Conservation (phyloP, 2,113 vertebrate species). For the Scomber scombrus region DNA sequence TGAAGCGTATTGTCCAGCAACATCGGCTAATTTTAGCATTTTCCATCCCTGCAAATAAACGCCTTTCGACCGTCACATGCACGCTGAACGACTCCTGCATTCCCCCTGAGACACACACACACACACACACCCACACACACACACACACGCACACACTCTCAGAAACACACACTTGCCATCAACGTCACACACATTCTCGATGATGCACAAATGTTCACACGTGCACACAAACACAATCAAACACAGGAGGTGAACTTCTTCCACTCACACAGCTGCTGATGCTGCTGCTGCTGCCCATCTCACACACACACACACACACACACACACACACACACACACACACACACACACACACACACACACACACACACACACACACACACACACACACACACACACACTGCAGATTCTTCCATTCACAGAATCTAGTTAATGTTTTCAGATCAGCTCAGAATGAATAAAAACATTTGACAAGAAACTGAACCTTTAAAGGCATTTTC, state of each 20-base stretch:
- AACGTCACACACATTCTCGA: constrained; percentile 43
- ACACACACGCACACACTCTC: constrained; percentile 32
- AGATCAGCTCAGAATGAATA: neutral
- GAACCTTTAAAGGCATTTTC: too few species aligned
- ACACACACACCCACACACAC: constrained; percentile 25
- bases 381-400: constrained; percentile 32
- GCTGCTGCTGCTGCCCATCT: neutral
- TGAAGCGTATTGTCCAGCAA: constrained; percentile 80
- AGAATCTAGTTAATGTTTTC: neutral
- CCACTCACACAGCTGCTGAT: constrained; percentile 28
- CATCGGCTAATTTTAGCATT: constrained; percentile 83
- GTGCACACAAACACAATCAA: neutral
- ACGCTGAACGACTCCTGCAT: constrained; percentile 26
- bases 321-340: constrained; percentile 16
- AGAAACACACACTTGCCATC: constrained; percentile 18
- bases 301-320: constrained; percentile 5
- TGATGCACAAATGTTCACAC: constrained; percentile 35
- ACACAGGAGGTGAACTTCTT: constrained; percentile 5
- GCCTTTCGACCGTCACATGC: constrained; percentile 57
- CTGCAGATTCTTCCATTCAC: constrained; percentile 61
- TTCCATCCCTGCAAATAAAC: constrained; percentile 83
- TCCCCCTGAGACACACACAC: constrained; percentile 28
- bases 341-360: neutral
- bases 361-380: constrained; percentile 6
- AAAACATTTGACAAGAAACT: too few species aligned